Evolutionary conservation across 2,797 vertebrate genomes (phyloP), one percentile per base, ranked within the genome.

Genomic region (Arremon aurantiirostris): DNA sequence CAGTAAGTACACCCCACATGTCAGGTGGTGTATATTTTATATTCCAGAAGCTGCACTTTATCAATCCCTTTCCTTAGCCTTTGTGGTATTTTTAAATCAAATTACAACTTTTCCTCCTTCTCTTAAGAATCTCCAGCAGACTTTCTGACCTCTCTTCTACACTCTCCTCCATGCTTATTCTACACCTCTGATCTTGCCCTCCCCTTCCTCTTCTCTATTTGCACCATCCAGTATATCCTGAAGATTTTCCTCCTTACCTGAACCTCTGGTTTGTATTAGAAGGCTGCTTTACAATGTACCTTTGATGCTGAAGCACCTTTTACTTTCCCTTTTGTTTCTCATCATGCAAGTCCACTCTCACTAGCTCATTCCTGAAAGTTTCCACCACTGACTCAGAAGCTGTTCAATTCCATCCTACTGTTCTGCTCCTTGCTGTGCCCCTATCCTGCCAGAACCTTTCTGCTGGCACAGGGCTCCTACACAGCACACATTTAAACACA

Each of bases 101-200:
- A 90, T 75, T 57, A 83, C 88, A 95, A 93, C 44, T 92, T 93
- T 81, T 88, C 11, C 14, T 78, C 34, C 53, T 52, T 59, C 68
- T 89, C 32, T 64, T 35, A 89, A 79, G 64, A 19, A 80, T 73
- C 28, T 14, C 9, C 26, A 72, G 59, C 5, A n/a, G 30, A 66
- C 41, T 63, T 68, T 82, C 26, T 83, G 80, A 71, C 80, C 69
- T 88, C 37, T 57, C 55, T 86, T 77, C 39, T 19, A 35, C 9
- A 23, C 22, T 73, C 16, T 87, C 14, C 28, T 85, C 37, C 37
- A 26, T 13, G 24, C 27, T 78, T 73, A 46, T 78, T 81, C 72
- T 64, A 42, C 9, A 68, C 7, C 15, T 93, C 49, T 73, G 53
- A 83, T 78, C 49, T 53, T 61, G 46, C 34, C 26, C 34, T 85